A percentile compares a stretch with the other conserved stretches of the same genome.
phyloP scores from a whole-genome alignment of 2,113 vertebrate genomes.

The Ailuropoda melanoleuca region DNA sequence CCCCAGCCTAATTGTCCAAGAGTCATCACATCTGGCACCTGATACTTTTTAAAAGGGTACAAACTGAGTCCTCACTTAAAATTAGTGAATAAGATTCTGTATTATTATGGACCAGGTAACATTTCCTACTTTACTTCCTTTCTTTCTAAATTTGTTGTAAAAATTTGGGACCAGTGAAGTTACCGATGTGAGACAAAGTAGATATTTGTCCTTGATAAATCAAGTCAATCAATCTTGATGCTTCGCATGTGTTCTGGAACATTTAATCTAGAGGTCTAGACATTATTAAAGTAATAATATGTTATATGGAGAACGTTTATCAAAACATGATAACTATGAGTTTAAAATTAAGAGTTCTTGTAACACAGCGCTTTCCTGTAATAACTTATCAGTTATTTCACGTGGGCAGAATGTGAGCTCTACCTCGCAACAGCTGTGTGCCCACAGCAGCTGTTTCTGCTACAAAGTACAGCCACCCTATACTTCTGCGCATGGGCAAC shows the following conservation, averaged over 20 bases:
- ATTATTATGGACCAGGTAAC: neutral
- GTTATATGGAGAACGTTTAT: neutral
- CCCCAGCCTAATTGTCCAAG: neutral
- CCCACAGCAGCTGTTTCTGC: neutral
- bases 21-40: neutral
- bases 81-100: neutral
- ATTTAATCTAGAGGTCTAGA: neutral
- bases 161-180: neutral
- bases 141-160: neutral
- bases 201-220: neutral
- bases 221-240: neutral
- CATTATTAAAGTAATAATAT: neutral
- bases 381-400: neutral
- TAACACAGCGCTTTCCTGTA: neutral
- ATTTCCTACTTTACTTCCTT: constrained; percentile 9
- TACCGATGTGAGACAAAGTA: neutral
- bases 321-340: neutral
- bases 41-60: neutral
- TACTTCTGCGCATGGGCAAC: neutral
- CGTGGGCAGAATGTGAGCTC: neutral
- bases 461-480: neutral
- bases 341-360: neutral
- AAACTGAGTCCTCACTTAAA: neutral
- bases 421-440: neutral
- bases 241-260: neutral